Conservation (phyloP, 2,797 vertebrate genomes). For the Clarias platycephalus region DNA sequence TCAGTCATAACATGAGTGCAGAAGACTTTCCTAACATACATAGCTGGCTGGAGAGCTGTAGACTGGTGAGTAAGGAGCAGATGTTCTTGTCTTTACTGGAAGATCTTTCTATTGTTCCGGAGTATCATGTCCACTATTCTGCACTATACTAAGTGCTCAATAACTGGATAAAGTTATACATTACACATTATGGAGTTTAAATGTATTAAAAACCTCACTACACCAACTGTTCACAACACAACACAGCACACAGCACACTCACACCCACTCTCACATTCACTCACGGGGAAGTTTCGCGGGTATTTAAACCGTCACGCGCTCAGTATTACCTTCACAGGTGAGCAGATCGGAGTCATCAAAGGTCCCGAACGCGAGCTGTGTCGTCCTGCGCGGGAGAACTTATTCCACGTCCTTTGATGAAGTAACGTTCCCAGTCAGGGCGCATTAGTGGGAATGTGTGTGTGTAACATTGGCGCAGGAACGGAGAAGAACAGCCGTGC, state of each 20-base stretch:
- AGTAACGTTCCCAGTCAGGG: conserved; percentile 30
- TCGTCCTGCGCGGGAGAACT: conserved; percentile 28
- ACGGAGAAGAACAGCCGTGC: conserved; percentile 6
- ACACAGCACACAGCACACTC: background rate
- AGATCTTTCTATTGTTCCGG: background rate
- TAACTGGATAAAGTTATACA: background rate
- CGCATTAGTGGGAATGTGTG: conserved; percentile 44
- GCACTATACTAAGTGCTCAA: background rate
- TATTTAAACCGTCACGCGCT: background rate
- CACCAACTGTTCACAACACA: background rate
- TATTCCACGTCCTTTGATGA: conserved; percentile 17
- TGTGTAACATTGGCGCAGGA: conserved; percentile 17
- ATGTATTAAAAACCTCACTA: background rate
- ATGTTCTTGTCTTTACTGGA: background rate
- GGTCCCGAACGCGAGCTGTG: conserved; percentile 21
- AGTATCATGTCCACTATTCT: background rate
- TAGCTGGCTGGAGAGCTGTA: background rate
- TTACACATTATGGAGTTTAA: background rate
- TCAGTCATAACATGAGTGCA: background rate
- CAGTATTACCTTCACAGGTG: conserved; percentile 60
- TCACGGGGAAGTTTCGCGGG: background rate
- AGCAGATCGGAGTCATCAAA: conserved; percentile 55
- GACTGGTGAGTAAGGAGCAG: background rate
- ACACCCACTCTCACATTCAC: no score
- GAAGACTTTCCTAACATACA: background rate